These are phyloP conservation scores for Pristionchus exspectatus DNA, from an alignment of 2,888 invertebrate species.

Conservation along the genomic window DNA sequence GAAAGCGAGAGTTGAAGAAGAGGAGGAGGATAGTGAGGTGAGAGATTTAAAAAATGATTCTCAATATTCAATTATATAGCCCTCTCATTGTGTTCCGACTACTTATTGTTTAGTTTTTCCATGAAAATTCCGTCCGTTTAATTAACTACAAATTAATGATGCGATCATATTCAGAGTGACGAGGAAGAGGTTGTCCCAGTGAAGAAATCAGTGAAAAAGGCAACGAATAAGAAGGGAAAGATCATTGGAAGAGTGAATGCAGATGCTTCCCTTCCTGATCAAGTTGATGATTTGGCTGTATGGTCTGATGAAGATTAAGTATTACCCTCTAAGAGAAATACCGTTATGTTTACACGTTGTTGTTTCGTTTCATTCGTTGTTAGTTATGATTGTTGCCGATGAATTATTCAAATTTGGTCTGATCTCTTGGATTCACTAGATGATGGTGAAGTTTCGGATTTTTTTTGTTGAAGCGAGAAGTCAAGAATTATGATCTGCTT, in stretches of 20 bases:
- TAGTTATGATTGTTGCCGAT: conserved; percentile 37
- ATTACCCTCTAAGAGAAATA: neutral
- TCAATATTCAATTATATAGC: neutral
- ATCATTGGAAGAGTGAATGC: conserved; percentile 57
- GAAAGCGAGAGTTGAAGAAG: neutral
- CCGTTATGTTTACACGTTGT: conserved; percentile 26
- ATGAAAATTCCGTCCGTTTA: too few relatives aligned
- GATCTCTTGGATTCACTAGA: too few relatives aligned
- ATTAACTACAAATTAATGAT: neutral
- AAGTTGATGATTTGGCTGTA: conserved; percentile 61
- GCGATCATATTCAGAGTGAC: conserved; percentile 40
- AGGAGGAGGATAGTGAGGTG: conserved; percentile 27
- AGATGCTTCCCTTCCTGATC: conserved; percentile 63
- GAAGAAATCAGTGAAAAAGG: conserved; percentile 62
- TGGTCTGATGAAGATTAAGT: conserved; percentile 65
- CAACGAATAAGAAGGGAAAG: conserved; percentile 62
- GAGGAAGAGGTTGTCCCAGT: conserved; percentile 59
- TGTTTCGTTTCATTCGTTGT: conserved; percentile 27
- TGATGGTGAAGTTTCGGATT: too few relatives aligned
- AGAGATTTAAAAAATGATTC: neutral
- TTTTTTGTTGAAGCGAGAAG: too few relatives aligned
- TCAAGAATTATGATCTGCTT: too few relatives aligned
- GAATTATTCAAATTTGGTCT: neutral
- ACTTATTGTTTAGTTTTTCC: too few relatives aligned
- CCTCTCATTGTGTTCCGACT: too few relatives aligned